These are phyloP conservation scores for Fragum fragum DNA, from an alignment of 2,888 invertebrate species.

Conservation along the genomic window DNA sequence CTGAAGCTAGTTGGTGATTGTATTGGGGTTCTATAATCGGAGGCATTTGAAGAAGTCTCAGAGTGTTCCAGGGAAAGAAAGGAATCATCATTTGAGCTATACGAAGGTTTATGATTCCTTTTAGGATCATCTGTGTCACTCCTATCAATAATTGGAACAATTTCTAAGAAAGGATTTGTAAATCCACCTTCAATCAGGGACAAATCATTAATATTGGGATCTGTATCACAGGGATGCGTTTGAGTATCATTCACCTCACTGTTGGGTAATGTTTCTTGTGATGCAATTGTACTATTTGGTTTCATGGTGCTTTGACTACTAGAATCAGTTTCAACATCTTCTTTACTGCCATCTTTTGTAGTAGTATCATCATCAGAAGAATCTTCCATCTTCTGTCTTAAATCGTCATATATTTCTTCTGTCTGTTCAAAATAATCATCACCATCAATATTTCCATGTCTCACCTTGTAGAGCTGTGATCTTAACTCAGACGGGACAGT, in stretches of 20 bases:
- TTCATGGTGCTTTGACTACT: slow-evolving; percentile 51
- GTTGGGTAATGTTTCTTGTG: slow-evolving; percentile 52
- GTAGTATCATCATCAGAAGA: slow-evolving; percentile 30
- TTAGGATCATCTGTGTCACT: too few species aligned
- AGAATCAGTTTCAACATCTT: slow-evolving; percentile 41
- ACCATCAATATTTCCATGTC: slow-evolving; percentile 19
- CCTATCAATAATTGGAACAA: too few species aligned
- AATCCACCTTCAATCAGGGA: not conserved
- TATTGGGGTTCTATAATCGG: slow-evolving; percentile 71
- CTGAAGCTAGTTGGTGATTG: slow-evolving; percentile 50
- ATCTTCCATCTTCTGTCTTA: slow-evolving; percentile 8
- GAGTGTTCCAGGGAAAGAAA: slow-evolving; percentile 56
- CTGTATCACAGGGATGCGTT: not conserved
- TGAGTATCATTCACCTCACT: not conserved
- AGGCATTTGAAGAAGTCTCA: slow-evolving; percentile 64
- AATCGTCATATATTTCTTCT: slow-evolving; percentile 21
- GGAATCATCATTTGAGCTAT: slow-evolving; percentile 59
- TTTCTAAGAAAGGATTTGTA: not conserved
- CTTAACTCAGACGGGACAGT: not conserved
- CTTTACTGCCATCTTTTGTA: slow-evolving; percentile 1
- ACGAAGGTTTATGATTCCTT: slow-evolving; percentile 28
- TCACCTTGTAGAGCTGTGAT: not conserved
- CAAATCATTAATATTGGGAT: not conserved
- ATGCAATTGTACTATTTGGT: slow-evolving; percentile 19
- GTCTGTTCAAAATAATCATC: slow-evolving; percentile 22